phyloP scores from a whole-genome alignment of 2,797 vertebrate genomes.

The Dipus sagitta region DNA sequence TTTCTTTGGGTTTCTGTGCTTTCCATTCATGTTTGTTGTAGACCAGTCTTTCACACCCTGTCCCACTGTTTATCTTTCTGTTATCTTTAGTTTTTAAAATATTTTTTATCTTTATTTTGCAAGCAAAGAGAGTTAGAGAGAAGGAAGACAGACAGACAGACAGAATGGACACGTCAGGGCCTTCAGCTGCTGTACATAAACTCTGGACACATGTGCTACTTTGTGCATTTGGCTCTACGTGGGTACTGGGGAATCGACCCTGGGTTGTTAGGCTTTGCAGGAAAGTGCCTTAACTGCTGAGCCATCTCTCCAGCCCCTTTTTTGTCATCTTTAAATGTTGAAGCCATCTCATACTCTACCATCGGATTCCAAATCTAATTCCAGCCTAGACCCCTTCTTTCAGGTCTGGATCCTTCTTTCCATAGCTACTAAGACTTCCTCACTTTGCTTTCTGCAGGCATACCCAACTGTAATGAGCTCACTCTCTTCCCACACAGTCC shows the following conservation, averaged over 20 bases:
- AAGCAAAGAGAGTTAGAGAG: too few relatives aligned
- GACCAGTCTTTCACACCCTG: background rate
- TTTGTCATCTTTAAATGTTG: background rate
- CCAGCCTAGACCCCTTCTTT: background rate
- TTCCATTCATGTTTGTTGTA: background rate
- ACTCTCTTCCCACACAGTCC: background rate
- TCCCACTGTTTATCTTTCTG: background rate
- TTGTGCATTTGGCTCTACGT: too few relatives aligned
- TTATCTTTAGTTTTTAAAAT: too few relatives aligned
- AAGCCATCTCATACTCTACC: background rate
- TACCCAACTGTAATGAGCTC: background rate
- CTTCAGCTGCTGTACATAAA: too few relatives aligned
- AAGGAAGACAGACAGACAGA: too few relatives aligned
- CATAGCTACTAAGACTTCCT: background rate
- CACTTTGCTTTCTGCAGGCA: background rate
- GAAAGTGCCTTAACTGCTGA: too few relatives aligned
- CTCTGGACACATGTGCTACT: too few relatives aligned
- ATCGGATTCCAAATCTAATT: background rate
- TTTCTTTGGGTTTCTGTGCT: background rate
- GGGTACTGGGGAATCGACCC: too few relatives aligned
- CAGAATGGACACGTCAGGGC: too few relatives aligned
- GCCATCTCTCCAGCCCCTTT: background rate
- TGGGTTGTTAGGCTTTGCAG: too few relatives aligned
- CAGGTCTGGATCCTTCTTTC: background rate
- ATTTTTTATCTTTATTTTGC: too few relatives aligned